A percentile compares a stretch with the other conserved stretches of the same genome.
phyloP scores from a whole-genome alignment of 2,888 invertebrate genomes.

The Andrena trimmerana region DNA sequence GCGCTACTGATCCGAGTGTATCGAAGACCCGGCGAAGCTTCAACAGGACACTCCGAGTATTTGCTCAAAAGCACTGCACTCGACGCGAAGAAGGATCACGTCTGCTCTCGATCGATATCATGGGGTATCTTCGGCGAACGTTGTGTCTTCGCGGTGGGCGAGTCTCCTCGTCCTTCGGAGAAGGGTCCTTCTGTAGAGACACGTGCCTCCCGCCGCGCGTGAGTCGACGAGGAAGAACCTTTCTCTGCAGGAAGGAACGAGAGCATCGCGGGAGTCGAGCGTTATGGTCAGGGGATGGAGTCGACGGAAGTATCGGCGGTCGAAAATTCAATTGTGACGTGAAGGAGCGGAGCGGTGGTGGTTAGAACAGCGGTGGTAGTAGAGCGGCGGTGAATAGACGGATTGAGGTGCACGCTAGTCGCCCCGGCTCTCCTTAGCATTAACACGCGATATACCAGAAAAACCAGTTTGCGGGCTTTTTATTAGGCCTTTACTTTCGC shows the following conservation, averaged over 20 bases:
- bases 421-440: constrained; percentile 75
- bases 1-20: neutral
- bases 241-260: neutral
- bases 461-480: constrained; percentile 81
- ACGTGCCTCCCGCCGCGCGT: neutral
- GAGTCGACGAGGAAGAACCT: neutral
- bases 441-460: constrained; percentile 79
- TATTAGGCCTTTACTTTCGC: constrained; percentile 81
- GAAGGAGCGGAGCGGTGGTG: constrained; percentile 12
- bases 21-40: neutral
- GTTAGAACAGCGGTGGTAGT: constrained; percentile 35
- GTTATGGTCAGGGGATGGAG: neutral
- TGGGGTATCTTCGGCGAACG: no score
- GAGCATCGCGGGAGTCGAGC: neutral
- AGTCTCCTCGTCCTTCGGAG: neutral
- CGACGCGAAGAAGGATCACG: neutral
- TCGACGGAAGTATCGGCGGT: neutral
- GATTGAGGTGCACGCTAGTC: constrained; percentile 60
- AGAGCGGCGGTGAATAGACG: constrained; percentile 57
- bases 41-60: neutral
- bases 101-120: neutral
- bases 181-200: no score
- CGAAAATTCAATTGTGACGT: constrained; percentile 13
- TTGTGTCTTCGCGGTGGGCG: neutral
- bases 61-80: neutral